Base-by-base conservation (phyloP, 2,888 invertebrate genomes). In the Drosophila nr. medialis region DNA sequence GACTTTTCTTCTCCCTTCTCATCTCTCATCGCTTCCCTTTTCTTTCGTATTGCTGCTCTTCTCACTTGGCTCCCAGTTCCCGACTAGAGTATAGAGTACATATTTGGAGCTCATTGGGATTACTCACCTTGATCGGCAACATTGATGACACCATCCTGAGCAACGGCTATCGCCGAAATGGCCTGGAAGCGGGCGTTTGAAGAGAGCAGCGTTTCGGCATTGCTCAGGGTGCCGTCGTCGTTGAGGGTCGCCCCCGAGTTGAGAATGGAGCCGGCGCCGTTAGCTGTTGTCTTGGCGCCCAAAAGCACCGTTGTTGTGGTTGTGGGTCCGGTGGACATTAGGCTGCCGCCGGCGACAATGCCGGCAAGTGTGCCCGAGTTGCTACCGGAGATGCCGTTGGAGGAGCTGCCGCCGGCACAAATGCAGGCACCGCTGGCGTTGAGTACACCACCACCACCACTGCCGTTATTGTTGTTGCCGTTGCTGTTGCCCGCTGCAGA, bases 61-160 rank as follows among this genome's bases (percentile, higher is more conserved):
- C 38, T 38, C 8, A 8, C 8, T 18, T 38, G 8, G 38, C 18
- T 38, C 18, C 38, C 38, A 18, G 18, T 38, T 38, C 18, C 38
- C 38, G 38, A 8, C 7, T 38, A 18, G 38, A 18, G 18, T 18
- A 50, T 3, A n/a, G 6, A 13, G 7, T 21, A 11, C 18, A 10
- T 21, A 32, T 38, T 8, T 8, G 13, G 13, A 49, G 7, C 8
- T 13, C 5, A 34, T 34, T 13, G 38, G 45, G 45, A 15, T 45
- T 4, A 91, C 94, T 94, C 92, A 94, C 97, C 97, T 95, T 98
- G 98, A 94, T 99, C 99, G 45, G 99, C 98, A 60, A 99, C 96
- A 93, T 99, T 97, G 53, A 99, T 94, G 64, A 98, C 96, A n/a
- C 99, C 98, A 92, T 98, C 98, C 40, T 99, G 98, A 36, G 98